phyloP scores from a whole-genome alignment of 2,888 invertebrate species.

The Stenurella melanura region DNA sequence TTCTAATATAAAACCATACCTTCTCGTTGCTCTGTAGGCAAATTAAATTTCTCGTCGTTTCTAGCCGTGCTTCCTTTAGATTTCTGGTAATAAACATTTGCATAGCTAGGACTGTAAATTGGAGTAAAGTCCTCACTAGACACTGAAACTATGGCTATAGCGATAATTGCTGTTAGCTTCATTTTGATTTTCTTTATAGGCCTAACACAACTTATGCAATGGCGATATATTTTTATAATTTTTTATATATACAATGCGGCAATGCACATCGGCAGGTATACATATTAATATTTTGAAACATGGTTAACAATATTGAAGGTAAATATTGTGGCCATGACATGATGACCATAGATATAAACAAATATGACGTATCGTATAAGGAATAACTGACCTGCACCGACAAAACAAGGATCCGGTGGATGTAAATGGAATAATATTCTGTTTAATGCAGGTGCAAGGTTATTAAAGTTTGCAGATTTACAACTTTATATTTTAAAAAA shows the following conservation, averaged over 20 bases:
- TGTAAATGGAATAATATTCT: slow-evolving; percentile 12
- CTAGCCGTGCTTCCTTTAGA: slow-evolving; percentile 4
- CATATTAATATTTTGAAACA: background rate
- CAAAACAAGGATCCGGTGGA: slow-evolving; percentile 7
- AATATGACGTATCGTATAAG: slow-evolving; percentile 28
- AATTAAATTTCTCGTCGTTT: slow-evolving; percentile 22
- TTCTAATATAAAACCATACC: slow-evolving; percentile 37
- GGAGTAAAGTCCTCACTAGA: slow-evolving; percentile 30
- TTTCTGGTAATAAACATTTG: slow-evolving; percentile 41
- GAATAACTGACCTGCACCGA: slow-evolving; percentile 23
- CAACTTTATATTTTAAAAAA: no score
- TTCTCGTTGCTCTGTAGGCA: slow-evolving; percentile 18
- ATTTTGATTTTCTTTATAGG: slow-evolving; percentile 13
- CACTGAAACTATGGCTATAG: slow-evolving; percentile 18
- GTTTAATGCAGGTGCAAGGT: background rate
- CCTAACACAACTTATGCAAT: background rate
- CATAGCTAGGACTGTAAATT: slow-evolving; percentile 45
- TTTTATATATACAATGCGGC: background rate
- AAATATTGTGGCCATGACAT: slow-evolving; percentile 29
- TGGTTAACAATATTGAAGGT: slow-evolving; percentile 28
- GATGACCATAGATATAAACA: background rate
- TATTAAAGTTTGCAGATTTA: background rate
- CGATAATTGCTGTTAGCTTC: slow-evolving; percentile 14
- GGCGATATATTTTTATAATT: background rate
- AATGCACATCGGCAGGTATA: background rate